Evolutionary conservation across 1,140 invertebrate species (phyloP), one percentile per base, ranked within the genome.

Genomic region (Aphelenchoides avenae): DNA sequence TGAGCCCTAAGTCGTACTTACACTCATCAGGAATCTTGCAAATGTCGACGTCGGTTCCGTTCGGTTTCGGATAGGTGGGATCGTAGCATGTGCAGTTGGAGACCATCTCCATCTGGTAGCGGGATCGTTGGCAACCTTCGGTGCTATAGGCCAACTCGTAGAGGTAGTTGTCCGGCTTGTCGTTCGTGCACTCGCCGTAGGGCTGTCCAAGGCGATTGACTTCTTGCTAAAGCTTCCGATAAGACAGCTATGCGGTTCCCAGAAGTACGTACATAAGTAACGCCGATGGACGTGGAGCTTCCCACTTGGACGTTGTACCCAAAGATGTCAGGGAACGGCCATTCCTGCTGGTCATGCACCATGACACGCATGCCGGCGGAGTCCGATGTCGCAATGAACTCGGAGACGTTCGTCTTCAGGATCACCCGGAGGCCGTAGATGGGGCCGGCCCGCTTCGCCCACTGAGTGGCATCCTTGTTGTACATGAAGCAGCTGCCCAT

Each of bases 251-350:
- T 11, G 56, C 57, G 15, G 11, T 9, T 2, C 56, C 56, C 30
- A 58, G 40, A 5, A 56, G 60, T 61, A 4, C 53, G 57, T 51
- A 27, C 34, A 9, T 24, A 52, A 29, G 50, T 52, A 24, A 52
- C 50, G 13, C 50, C 50, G 33, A 52, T 52, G 4, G 50, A 52
- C 4, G 50, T 52, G 2, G 50, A 11, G 2, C 44, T 52, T 13
- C 50, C 50, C 3, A 52, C 50, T 22, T 52, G 50, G 24, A 52
- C 48, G 5, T 52, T 52, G 29, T 64, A 64, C 13, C 62, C 62
- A 44, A 66, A 67, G 48, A 67, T 61, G 42, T 64, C 62, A 0
- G n/a, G n/a, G n/a, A n/a, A n/a, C n/a, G n/a, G n/a, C n/a, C n/a
- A n/a, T n/a, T n/a, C n/a, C n/a, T n/a, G 62, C 37, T 64, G 61